These are phyloP conservation scores for Rhinogobio ventralis DNA, from an alignment of 2,797 vertebrate species.

Conservation along the genomic window DNA sequence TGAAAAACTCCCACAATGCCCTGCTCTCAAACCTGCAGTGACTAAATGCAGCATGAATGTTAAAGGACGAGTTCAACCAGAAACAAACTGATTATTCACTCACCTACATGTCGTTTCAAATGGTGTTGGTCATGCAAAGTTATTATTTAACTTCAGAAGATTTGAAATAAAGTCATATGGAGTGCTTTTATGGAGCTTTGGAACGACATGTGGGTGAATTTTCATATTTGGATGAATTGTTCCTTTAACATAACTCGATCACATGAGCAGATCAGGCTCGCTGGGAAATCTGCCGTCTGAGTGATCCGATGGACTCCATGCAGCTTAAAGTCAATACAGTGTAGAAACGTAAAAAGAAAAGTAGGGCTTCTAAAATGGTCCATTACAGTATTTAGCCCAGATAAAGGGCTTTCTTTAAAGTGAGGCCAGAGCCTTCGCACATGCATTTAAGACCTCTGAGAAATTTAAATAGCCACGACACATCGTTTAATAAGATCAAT, in stretches of 20 bases:
- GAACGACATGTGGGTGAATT: not conserved
- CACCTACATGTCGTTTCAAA: not conserved
- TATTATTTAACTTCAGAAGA: not conserved
- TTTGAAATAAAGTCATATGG: not conserved
- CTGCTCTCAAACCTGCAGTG: conserved; percentile 18
- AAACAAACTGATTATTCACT: not conserved
- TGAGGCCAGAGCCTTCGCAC: conserved; percentile 31
- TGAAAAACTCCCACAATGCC: conserved; percentile 23
- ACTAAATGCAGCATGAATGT: not conserved
- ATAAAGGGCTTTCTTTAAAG: conserved; percentile 35
- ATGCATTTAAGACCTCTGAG: conserved; percentile 56
- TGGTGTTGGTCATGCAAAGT: not conserved
- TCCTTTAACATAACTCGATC: conserved; percentile 11
- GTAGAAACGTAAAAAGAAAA: conserved; percentile 51
- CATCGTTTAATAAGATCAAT: conserved; percentile 52
- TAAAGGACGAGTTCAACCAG: conserved; percentile 18
- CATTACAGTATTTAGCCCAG: conserved; percentile 38
- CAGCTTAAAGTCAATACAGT: conserved; percentile 43
- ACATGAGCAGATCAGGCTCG: not conserved
- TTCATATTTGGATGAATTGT: not conserved
- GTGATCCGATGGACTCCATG: conserved; percentile 33
- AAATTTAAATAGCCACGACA: conserved; percentile 41
- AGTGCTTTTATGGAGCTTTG: not conserved
- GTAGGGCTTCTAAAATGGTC: conserved; percentile 50
- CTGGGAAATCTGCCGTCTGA: not conserved